Evolutionary conservation across 2,797 vertebrate species (phyloP), one percentile per base, ranked within the genome.

Genomic region (Bovichtus variegatus): DNA sequence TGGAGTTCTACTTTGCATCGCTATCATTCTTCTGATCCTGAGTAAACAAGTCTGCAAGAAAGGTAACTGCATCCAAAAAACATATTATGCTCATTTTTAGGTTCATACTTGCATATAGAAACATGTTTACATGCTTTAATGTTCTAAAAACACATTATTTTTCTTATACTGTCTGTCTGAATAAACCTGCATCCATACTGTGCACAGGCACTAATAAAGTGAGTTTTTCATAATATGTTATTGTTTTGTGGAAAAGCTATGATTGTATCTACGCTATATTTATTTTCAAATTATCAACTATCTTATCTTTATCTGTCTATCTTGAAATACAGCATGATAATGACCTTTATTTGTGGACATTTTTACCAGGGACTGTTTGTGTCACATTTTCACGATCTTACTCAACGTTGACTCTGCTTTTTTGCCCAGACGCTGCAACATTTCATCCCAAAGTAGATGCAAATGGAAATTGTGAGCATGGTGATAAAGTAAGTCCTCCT

Each of bases 401-500:
- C 27, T n/a, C 13, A 43, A 58, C 18, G 10, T 59, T 12, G 15
- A 34, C 16, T 53, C 3, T 55, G 47, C 7, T 70, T 87, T 89
- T 74, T 73, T 66, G 6, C 5, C 9, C 53, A 91, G 89, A 69
- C 5, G 6, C 55, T 43, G 59, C 15, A 44, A 23, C 0, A n/a
- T 51, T 59, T 36, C 4, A 23, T 21, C 49, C 49, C 43, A 89
- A 87, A 81, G 53, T 88, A n/a, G 91, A 92, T 84, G 75, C 88
- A 84, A 94, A 93, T 76, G 92, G 89, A 59, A 93, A 91, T 38
- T 85, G 83, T 67, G 73, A 92, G 27, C 82, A 46, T 41, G 61
- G 9, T 23, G 71, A 82, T 43, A 47, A 88, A 74, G 93, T 94
- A 65, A 89, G 93, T 83, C 44, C 51, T 25, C 9, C 9, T 65